Conservation (phyloP, 1,140 invertebrate species). For the Carcinoscorpius rotundicauda region DNA sequence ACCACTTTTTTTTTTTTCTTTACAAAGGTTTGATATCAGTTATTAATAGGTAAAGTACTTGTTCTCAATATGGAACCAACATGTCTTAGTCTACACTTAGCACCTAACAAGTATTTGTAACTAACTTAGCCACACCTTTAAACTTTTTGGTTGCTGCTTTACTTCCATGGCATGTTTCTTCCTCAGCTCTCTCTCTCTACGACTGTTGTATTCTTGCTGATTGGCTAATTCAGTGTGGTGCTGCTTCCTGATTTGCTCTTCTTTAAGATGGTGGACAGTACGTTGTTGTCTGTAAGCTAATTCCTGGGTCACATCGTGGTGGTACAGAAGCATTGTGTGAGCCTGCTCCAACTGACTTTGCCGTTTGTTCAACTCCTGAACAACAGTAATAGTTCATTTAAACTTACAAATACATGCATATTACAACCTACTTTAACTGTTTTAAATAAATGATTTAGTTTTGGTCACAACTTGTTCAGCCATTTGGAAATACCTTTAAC, state of each 20-base stretch:
- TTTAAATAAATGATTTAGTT: too few relatives aligned
- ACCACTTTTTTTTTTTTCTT: too few relatives aligned
- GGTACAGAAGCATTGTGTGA: slow-evolving; percentile 84
- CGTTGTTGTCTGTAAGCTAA: slow-evolving; percentile 90
- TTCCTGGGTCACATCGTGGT: slow-evolving; percentile 94
- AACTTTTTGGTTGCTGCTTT: slow-evolving; percentile 96
- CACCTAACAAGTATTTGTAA: too few relatives aligned
- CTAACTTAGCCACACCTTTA: slow-evolving; percentile 55
- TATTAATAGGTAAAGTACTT: too few relatives aligned
- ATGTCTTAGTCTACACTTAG: too few relatives aligned
- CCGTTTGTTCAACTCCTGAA: slow-evolving; percentile 70
- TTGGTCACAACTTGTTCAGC: too few relatives aligned
- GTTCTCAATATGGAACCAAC: too few relatives aligned
- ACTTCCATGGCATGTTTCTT: slow-evolving; percentile 96
- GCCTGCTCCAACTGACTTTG: slow-evolving; percentile 89
- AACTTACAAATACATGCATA: too few relatives aligned
- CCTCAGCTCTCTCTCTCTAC: slow-evolving; percentile 79
- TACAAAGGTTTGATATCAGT: too few relatives aligned
- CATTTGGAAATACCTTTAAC: too few relatives aligned
- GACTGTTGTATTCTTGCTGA: slow-evolving; percentile 90
- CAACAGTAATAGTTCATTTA: too few relatives aligned
- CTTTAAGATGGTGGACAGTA: slow-evolving; percentile 78
- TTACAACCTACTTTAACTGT: too few relatives aligned
- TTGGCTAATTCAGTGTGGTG: slow-evolving; percentile 91
- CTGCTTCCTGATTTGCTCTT: slow-evolving; percentile 70